Evolutionary conservation across 2,888 invertebrate genomes (phyloP).

Genomic region (Orthonevra nobilis): DNA sequence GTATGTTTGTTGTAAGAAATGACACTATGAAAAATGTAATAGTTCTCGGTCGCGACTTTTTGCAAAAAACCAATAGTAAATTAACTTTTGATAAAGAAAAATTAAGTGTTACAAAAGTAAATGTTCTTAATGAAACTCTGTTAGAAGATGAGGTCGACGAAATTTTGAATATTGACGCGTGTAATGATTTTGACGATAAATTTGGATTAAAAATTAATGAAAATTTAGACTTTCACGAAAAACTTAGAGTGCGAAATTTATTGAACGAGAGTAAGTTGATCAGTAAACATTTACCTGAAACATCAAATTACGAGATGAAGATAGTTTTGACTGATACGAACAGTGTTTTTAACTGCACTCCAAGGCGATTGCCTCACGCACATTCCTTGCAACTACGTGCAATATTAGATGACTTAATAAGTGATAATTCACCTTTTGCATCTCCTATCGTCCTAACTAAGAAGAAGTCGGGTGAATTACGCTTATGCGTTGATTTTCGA

Average conservation of each 20-base stretch:
- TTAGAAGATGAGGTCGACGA: not conserved
- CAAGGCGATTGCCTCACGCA: conserved; percentile 17
- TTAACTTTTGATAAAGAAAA: not conserved
- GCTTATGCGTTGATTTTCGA: no score
- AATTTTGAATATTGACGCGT: conserved; percentile 39
- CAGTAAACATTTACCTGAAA: not conserved
- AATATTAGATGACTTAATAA: conserved; percentile 28
- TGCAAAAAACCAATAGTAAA: conserved; percentile 19
- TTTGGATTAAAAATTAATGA: conserved; percentile 27
- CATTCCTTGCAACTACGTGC: conserved; percentile 19
- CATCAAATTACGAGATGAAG: conserved; percentile 18
- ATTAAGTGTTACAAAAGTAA: not conserved
- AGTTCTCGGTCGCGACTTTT: conserved; percentile 9
- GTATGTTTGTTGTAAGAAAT: not conserved
- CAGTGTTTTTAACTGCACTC: conserved; percentile 35
- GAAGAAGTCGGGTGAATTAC: no score
- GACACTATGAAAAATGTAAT: conserved; percentile 5
- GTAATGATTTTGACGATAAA: conserved; percentile 5
- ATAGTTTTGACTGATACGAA: conserved; percentile 15
- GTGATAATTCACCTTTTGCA: conserved; percentile 7
- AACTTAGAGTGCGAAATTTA: conserved; percentile 14
- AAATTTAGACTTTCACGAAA: conserved; percentile 12
- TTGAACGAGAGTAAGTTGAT: not conserved
- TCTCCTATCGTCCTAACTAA: no score
- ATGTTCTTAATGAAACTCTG: not conserved